Base-by-base conservation (phyloP, 2,113 vertebrate genomes). In the Thunnus thynnus region DNA sequence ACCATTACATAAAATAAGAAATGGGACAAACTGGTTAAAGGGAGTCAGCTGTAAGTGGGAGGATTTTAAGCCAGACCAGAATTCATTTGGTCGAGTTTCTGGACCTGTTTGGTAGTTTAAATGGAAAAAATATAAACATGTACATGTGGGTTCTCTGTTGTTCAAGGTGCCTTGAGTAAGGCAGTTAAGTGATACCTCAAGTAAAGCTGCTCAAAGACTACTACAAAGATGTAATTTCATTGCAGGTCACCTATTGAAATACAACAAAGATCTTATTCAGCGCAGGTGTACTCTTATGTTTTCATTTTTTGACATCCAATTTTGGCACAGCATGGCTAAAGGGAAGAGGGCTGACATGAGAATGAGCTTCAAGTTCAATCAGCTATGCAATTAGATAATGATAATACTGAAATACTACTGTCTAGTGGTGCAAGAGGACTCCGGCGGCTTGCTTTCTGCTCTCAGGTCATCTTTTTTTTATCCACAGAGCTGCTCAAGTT, bases 381-480 rank as follows among this genome's bases (percentile, higher is more conserved):
- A 88, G 47, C 78, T 68, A 65, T 72, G 56, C 89, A 73, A 87
- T 71, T 36, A 66, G 75, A 85, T 85, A 72, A 85, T 66, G 55
- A 76, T 84, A 46, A 84, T 84, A 32, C 48, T 70, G 58, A 86
- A 62, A 72, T 27, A 10, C 22, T n/a, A 41, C 72, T 73, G 44
- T 73, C 84, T 76, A 70, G 75, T 70, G 64, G 22, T 25, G 58
- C 6, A 50, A 72, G 82, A 64, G 72, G 57, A 77, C 73, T 70
- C 14, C 41, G 65, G 50, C 13, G n/a, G 58, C 30, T 70, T 66
- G 1, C 56, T 73, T 27, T 78, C 41, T 41, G 44, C 11, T 66
- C 55, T 52, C 30, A 50, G 47, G 58, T 74, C 73, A 61, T 72
- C 64, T 61, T 52, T 67, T 30, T 9, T 41, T 76, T 27, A 64